A percentile compares a stretch with the other conserved stretches of the same genome.
phyloP scores from a whole-genome alignment of 2,888 invertebrate species.

The Lasioglossum oenotherae region DNA sequence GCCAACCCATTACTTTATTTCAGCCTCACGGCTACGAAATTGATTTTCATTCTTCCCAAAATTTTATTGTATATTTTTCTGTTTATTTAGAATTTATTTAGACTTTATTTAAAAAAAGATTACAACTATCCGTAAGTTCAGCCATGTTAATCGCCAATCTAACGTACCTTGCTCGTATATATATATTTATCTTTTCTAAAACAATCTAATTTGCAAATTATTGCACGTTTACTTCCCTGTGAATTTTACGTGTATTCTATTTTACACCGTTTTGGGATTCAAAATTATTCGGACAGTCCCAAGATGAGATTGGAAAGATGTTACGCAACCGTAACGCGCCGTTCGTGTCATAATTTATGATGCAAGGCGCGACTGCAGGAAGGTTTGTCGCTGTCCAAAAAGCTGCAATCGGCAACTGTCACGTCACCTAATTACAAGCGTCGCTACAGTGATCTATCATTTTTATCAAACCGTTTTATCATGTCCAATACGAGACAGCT shows the following conservation, averaged over 20 bases:
- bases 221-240: not conserved
- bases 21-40: too few species aligned
- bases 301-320: not conserved
- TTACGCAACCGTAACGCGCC: not conserved
- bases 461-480: not conserved
- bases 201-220: not conserved
- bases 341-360: not conserved
- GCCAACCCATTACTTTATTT: too few species aligned
- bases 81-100: not conserved
- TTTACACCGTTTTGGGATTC: not conserved
- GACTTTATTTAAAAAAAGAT: not conserved
- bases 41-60: too few species aligned
- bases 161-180: too few species aligned
- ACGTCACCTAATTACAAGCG: not conserved
- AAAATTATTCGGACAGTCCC: not conserved
- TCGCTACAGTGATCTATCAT: not conserved
- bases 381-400: not conserved
- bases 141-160: too few species aligned
- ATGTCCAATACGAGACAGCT: not conserved
- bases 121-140: not conserved
- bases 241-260: not conserved
- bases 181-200: not conserved
- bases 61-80: not conserved
- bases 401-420: not conserved
- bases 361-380: not conserved